Evolutionary conservation across 30 jellyfish, hydroid and myxozoan species (phyloP), one percentile per base, ranked within the genome.

Genomic region (Aurelia sp.): DNA sequence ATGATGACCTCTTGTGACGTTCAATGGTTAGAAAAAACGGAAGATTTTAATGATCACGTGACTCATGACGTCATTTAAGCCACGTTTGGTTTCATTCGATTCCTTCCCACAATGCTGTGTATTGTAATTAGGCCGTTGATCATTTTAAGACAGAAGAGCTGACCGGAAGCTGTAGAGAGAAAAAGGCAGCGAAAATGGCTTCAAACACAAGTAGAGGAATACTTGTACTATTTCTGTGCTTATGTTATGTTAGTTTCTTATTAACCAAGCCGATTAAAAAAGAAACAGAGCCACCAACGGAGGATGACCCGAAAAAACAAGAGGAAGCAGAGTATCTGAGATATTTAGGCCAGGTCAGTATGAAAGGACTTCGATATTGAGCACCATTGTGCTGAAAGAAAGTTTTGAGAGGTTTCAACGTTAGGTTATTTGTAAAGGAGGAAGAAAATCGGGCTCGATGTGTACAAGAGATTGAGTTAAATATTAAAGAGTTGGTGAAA

Each of bases 241-340:
- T 73, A 44, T 59, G 58, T n/a, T 59, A 23, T 59, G 65, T 68
- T 59, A 13, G 61, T 37, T 23, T 21, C 44, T 15, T 52, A 35
- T 81, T 78, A 13, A 92, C 88, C 31, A 81, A 81, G 51, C 96
- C 96, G 11, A 79, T 88, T 0, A 68, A 75, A 22, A 80, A 78
- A 64, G 95, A 86, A 66, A 35, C 66, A 55, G 79, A 52, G 23
- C 15, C 55, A 44, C 55, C 55, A 3, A 80, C 71, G 50, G 77
- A 79, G 47, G 72, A 64, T 15, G 96, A 91, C 48, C 87, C 91
- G 33, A 75, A 77, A 70, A 71, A 76, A 51, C 51, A 77, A 37
- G 96, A 92, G 62, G 95, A 92, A 41, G 92, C 92, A 0, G 97
- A 92, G 62, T 93, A 92, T 73, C 89, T 79, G 41, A 88, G 94